Evolutionary conservation across 2,888 invertebrate genomes (phyloP).

Genomic region (Drosophila algonquin): DNA sequence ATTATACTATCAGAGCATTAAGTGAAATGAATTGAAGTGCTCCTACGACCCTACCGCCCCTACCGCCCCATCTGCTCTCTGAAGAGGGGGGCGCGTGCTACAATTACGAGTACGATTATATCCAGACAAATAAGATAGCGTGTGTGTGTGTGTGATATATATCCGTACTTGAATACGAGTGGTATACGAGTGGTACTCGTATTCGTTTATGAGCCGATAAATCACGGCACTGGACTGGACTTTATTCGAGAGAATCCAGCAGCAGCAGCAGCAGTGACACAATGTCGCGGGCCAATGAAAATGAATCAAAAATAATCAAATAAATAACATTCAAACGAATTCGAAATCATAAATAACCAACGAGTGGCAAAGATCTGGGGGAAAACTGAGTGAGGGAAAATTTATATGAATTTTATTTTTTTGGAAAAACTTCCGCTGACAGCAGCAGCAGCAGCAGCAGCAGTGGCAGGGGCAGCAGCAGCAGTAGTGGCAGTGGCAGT

Average conservation of each 20-base stretch:
- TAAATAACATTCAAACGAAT: conserved; percentile 65
- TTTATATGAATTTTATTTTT: conserved; percentile 55
- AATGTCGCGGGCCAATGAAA: conserved; percentile 74
- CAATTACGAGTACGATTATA: conserved; percentile 15
- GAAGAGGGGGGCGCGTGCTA: conserved; percentile 27
- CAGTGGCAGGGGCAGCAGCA: conserved; percentile 45
- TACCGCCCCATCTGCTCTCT: background rate
- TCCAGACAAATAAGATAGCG: conserved; percentile 40
- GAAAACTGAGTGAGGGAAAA: conserved; percentile 18
- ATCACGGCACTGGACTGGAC: conserved; percentile 59
- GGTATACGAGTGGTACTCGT: background rate
- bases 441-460: conserved; percentile 45
- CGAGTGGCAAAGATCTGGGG: conserved; percentile 10
- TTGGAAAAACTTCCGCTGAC: conserved; percentile 74
- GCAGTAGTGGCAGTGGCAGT: background rate
- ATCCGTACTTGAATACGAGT: background rate
- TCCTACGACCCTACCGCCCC: background rate
- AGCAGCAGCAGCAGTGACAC: conserved; percentile 68
- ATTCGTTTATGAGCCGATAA: conserved; percentile 58
- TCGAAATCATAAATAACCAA: conserved; percentile 60
- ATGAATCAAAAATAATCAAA: conserved; percentile 79
- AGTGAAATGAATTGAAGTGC: conserved; percentile 27
- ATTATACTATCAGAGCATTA: conserved; percentile 15
- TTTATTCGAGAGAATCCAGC: conserved; percentile 64
- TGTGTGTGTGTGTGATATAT: conserved; percentile 13